Percentiles rank a stretch among this genome's conserved stretches.
These are phyloP conservation scores for Urocitellus parryii DNA, from an alignment of 2,113 vertebrate species.

Conservation along the genomic window DNA sequence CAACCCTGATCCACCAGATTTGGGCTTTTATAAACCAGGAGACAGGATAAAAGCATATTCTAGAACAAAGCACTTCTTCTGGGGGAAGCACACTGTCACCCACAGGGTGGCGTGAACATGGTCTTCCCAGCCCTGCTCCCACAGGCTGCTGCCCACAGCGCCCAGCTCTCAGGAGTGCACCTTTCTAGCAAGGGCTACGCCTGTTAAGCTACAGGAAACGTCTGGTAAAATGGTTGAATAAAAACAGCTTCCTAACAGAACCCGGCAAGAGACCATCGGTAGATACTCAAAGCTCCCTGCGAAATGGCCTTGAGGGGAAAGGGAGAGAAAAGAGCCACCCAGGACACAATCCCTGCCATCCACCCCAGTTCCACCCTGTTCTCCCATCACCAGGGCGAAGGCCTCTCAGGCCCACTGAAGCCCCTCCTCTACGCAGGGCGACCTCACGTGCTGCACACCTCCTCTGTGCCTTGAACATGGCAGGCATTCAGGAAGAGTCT, in stretches of 20 bases:
- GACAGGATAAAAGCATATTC: slow-evolving; percentile 58
- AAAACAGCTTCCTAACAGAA: slow-evolving; percentile 61
- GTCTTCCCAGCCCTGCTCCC: slow-evolving; percentile 82
- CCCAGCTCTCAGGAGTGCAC: slow-evolving; percentile 83
- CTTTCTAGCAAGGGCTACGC: slow-evolving; percentile 88
- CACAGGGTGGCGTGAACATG: slow-evolving; percentile 62
- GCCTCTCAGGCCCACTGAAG: not conserved
- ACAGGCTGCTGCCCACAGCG: slow-evolving; percentile 85
- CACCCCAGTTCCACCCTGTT: not conserved
- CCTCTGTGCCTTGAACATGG: not conserved
- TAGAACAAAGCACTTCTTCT: not conserved
- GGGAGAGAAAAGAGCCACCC: not conserved
- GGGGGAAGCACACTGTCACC: slow-evolving; percentile 62
- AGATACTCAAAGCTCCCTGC: not conserved
- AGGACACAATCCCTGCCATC: no score
- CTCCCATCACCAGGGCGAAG: rapidly evolving
- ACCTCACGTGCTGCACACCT: not conserved
- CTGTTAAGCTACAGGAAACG: slow-evolving; percentile 90
- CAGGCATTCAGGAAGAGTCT: not conserved
- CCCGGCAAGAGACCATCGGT: slow-evolving; percentile 36
- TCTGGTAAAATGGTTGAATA: slow-evolving; percentile 87
- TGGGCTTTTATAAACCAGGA: not conserved
- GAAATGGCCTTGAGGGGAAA: not conserved
- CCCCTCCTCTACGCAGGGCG: not conserved
- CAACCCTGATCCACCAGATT: not conserved